Evolutionary conservation across 2,113 vertebrate genomes (phyloP).

Genomic region (Diadophis punctatus): DNA sequence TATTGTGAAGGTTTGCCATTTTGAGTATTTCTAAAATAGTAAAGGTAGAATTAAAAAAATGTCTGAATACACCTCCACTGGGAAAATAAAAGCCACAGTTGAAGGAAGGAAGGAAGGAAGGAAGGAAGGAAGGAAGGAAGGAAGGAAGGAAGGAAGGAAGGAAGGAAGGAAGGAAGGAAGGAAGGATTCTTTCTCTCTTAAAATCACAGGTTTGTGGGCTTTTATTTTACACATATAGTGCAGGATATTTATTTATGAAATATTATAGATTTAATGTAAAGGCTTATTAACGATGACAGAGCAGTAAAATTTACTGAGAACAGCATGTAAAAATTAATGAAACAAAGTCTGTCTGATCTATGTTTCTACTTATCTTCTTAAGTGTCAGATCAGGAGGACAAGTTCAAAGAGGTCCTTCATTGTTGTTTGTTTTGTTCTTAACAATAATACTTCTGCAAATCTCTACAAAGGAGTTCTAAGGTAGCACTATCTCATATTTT

Average conservation of each 20-base stretch:
- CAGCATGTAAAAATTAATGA: neutral
- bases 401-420: neutral
- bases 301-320: neutral
- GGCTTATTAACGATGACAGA: neutral
- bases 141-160: neutral
- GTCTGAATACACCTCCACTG: neutral
- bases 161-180: neutral
- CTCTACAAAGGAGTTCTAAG: neutral
- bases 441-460: neutral
- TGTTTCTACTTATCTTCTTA: neutral
- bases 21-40: too few species aligned
- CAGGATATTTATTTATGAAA: neutral
- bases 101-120: neutral
- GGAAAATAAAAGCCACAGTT: neutral
- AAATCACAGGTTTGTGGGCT: neutral
- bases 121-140: neutral
- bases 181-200: neutral
- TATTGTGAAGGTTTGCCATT: too few species aligned
- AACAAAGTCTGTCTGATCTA: neutral
- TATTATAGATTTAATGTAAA: neutral
- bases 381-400: neutral
- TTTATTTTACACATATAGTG: neutral
- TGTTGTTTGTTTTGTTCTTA: neutral
- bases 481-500: conserved; percentile 19
- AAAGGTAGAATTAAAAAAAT: too few species aligned